phyloP scores from a whole-genome alignment of 2,797 vertebrate genomes.

The Pseudotriccus pelzelni region DNA sequence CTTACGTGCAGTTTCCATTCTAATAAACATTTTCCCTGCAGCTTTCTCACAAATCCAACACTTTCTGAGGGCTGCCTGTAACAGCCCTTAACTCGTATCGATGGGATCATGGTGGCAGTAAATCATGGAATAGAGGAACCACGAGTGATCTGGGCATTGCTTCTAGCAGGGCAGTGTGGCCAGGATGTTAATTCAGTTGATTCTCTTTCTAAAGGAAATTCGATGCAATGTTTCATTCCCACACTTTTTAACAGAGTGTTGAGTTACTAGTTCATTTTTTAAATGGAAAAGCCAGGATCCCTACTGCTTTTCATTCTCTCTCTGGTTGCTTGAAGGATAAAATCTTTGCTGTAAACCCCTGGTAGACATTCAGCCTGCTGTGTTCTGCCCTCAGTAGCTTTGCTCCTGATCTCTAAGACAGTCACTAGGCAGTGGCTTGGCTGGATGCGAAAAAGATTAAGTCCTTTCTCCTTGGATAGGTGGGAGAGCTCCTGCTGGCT shows the following conservation, averaged over 20 bases:
- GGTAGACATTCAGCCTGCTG: background rate
- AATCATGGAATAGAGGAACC: background rate
- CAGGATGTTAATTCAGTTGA: background rate
- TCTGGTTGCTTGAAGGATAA: background rate
- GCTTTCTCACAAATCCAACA: background rate
- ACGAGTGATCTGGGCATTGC: background rate
- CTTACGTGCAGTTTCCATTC: slow-evolving; percentile 39
- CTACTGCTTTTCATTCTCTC: background rate
- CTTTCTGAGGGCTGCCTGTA: background rate
- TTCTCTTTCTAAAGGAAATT: background rate
- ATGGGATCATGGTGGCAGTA: background rate
- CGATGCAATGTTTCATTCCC: background rate
- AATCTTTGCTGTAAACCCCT: background rate
- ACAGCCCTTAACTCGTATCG: background rate
- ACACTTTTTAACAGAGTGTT: background rate
- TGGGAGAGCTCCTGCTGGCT: background rate
- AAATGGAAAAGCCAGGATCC: background rate
- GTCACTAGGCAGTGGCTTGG: background rate
- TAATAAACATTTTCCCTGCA: slow-evolving; percentile 30
- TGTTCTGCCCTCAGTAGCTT: background rate
- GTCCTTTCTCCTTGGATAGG: background rate
- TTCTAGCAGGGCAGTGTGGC: background rate
- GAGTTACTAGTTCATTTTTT: background rate
- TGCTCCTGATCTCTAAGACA: background rate
- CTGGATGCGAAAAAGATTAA: background rate